Evolutionary conservation across 2,113 vertebrate genomes (phyloP), one percentile per base, ranked within the genome.

Genomic region (Machaerirhynchus nigripectus): DNA sequence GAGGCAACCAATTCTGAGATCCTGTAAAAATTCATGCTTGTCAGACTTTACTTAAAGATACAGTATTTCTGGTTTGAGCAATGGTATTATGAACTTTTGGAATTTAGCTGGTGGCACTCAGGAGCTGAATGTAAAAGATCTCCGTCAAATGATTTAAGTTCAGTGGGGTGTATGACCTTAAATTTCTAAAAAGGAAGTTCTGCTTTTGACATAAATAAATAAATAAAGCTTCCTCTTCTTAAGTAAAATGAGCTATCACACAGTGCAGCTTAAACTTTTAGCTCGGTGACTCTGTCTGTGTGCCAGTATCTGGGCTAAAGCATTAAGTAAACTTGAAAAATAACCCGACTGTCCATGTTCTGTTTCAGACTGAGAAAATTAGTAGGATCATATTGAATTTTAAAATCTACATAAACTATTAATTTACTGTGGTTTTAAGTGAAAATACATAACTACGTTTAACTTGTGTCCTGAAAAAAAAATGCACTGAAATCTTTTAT

Each of bases 21-120:
- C 8, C 15, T 37, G 30, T 47, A 68, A 44, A 17, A 31, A 39
- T 40, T 65, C 31, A 12, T 47, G 42, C 2, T 40, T 70, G 33
- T 20, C 18, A 57, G 13, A 56, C 69, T 52, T 73, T 56, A 60
- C 23, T 11, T 80, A 40, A 90, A 69, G 44, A 15, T 31, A 7
- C 16, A 23, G 7, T 30, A n/a, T 73, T 90, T 84, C 47, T 53
- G 11, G 4, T 86, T 69, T 53, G 77, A 59, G 13, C 15, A 68
- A 15, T 49, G 22, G 11, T 50, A 31, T 8, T 56, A 7, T 0
- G 2, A 0, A 3, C n/a, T 88, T 95, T 22, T 7, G 2, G 17
- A 82, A 71, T 55, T 75, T 52, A 35, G 3, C 23, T 80, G 20
- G 9, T 80, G 46, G 16, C 49, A 9, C 28, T 57, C 28, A 21